Evolutionary conservation across 1,140 invertebrate species (phyloP).

Genomic region (honey bee (Apis mellifera)): Amel_HAv3.1 CM009933.2:10336501-10337000

Average conservation of each 20-base stretch:
- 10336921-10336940: no score
- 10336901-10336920: neutral
- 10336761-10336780: no score
- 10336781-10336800: no score
- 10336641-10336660: neutral
- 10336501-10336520: neutral
- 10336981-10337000: neutral
- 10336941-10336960: neutral
- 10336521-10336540: neutral
- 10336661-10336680: neutral
- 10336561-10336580: constrained; percentile 28
- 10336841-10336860: constrained; percentile 42
- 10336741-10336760: no score
- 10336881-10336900: no score
- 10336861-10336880: constrained; percentile 45
- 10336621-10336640: no score
- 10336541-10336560: constrained; percentile 51
- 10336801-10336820: neutral
- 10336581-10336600: no score
- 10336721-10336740: no score
- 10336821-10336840: neutral
- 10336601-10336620: neutral
- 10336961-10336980: neutral
- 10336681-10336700: neutral
- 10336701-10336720: constrained; percentile 53